Percentiles rank a stretch among this genome's conserved stretches.
Conservation (phyloP, 2,113 vertebrate species). For the Paralichthys olivaceus region DNA sequence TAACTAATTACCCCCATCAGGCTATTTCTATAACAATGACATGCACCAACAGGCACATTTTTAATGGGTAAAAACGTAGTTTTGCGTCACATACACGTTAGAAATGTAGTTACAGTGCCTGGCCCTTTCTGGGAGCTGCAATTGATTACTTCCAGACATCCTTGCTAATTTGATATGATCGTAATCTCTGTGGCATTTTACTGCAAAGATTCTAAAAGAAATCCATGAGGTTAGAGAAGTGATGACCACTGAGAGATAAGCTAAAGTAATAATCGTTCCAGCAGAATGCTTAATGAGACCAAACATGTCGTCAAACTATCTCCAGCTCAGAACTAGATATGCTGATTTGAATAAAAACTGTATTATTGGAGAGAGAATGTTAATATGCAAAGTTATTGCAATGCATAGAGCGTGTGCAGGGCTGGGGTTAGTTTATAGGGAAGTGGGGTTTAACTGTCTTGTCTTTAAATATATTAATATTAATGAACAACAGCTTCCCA, state of each 20-base stretch:
- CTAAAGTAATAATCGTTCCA: conserved; percentile 8
- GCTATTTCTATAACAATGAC: too few species aligned
- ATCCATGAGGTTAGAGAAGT: conserved; percentile 23
- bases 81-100: neutral
- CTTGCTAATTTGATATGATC: conserved; percentile 33
- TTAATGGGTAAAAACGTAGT: neutral
- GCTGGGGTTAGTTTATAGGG: too few species aligned
- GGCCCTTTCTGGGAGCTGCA: neutral
- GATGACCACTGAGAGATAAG: conserved; percentile 42
- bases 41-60: neutral
- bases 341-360: neutral
- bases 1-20: neutral
- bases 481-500: neutral
- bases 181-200: conserved; percentile 46
- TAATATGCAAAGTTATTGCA: too few species aligned
- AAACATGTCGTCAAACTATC: neutral
- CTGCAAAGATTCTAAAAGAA: conserved; percentile 35
- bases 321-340: neutral
- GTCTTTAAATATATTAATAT: neutral
- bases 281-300: neutral
- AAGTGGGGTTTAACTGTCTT: neutral
- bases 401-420: too few species aligned
- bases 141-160: conserved; percentile 23
- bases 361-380: neutral
- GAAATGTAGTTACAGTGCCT: neutral